Conservation (phyloP, 2,113 vertebrate species). For the Bubo scandiacus region DNA sequence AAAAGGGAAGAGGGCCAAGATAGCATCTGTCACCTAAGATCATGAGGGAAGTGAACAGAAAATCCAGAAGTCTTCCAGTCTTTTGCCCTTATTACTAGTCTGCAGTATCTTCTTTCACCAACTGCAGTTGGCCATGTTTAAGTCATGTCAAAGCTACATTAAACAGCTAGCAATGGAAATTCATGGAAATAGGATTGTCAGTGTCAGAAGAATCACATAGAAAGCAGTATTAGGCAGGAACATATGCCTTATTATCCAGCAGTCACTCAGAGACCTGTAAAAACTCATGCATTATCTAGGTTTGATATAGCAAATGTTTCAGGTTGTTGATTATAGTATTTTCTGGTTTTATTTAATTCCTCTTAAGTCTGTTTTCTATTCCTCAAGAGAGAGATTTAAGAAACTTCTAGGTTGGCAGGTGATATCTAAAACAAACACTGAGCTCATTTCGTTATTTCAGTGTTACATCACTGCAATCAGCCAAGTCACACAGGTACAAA, state of each 20-base stretch:
- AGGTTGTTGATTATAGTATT: not conserved
- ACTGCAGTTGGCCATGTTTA: not conserved
- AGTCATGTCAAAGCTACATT: not conserved
- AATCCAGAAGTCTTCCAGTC: not conserved
- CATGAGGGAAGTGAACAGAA: not conserved
- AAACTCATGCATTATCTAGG: not conserved
- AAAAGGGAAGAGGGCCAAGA: not conserved
- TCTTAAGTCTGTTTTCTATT: not conserved
- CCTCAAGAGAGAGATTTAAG: not conserved
- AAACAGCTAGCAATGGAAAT: not conserved
- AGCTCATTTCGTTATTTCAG: constrained; percentile 28
- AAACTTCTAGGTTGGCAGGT: not conserved
- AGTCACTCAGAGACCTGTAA: not conserved
- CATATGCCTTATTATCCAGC: not conserved
- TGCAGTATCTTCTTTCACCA: not conserved
- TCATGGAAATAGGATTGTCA: not conserved
- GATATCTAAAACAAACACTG: constrained; percentile 45
- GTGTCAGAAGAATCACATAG: not conserved
- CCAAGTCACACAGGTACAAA: constrained; percentile 35
- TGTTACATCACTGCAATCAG: constrained; percentile 25
- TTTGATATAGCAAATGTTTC: not conserved
- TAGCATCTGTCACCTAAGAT: not conserved
- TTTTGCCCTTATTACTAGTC: not conserved
- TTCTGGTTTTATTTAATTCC: constrained; percentile 3
- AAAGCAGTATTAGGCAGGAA: not conserved